Base-by-base conservation (phyloP, 2,113 vertebrate genomes). In the Hydropotes inermis region DNA sequence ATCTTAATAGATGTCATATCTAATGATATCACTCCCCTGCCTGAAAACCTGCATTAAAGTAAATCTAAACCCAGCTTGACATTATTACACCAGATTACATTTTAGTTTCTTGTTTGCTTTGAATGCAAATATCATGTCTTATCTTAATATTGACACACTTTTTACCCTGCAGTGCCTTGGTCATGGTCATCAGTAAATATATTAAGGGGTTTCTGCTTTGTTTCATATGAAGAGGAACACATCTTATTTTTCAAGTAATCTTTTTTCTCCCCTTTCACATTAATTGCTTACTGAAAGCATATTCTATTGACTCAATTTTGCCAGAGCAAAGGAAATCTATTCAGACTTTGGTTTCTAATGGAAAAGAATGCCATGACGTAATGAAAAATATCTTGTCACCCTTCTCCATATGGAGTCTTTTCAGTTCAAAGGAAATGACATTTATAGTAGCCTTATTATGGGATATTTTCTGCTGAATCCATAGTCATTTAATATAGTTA, bases 391-490 rank as follows among this genome's bases (percentile, higher is more conserved):
- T 85, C 47, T 94, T 64, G 58, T 76, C 36, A 82, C 85, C 90
- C 54, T 94, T 50, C 50, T 70, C 7, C 33, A 55, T 64, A 11
- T 87, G 67, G 36, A 96, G 10, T 81, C 79, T 95, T 96, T 54
- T 67, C n/a, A 79, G 19, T 95, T 96, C 64, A 98, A 92, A 94
- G 84, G 74, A 23, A 33, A 3, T 64, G 30, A 3, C n/a, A 6
- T 96, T 92, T 57, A n/a, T 45, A 16, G 94, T 21, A 1, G 52
- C 50, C 74, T 97, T 6, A 92, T 95, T 95, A 47, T 92, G 16
- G 89, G 64, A 96, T 87, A 39, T 61, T 97, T 98, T 96, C 83
- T 97, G 8, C 33, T 88, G 52, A 52, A 54, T 97, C 36, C n/a
- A 92, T 94, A 89, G 25, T 36, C 54, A 95, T 57, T 90, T 92